Percentiles rank a stretch among this genome's conserved stretches.
Evolutionary conservation across 2,888 invertebrate genomes (phyloP).

Genomic region (Eudemis profundana): DNA sequence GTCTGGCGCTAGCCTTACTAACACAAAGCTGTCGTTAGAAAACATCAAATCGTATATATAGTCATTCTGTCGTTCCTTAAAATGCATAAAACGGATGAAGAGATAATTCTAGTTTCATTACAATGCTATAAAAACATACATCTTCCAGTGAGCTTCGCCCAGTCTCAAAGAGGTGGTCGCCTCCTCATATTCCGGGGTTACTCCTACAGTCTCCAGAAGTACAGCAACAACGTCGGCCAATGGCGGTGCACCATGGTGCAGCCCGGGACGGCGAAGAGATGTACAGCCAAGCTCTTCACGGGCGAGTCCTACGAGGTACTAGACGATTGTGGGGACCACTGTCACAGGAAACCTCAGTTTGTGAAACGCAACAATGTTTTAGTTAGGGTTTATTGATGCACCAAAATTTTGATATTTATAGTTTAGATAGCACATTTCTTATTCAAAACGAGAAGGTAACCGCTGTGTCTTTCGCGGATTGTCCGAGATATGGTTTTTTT

Average conservation of each 20-base stretch:
- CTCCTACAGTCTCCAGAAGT: constrained; percentile 59
- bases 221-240: constrained; percentile 53
- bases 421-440: not conserved
- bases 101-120: not conserved
- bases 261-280: constrained; percentile 60
- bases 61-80: not conserved
- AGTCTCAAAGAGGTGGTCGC: constrained; percentile 66
- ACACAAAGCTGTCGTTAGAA: too few relatives aligned
- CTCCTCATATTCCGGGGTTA: constrained; percentile 65
- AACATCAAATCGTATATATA: too few relatives aligned
- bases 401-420: not conserved
- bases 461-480: too few relatives aligned
- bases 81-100: not conserved
- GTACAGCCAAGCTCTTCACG: constrained; percentile 64
- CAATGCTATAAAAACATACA: not conserved
- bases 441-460: too few relatives aligned
- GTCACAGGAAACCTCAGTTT: constrained; percentile 62
- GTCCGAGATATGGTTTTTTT: too few relatives aligned
- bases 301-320: constrained; percentile 54
- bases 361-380: constrained; percentile 55
- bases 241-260: constrained; percentile 71
- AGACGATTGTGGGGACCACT: constrained; percentile 54
- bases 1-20: too few relatives aligned
- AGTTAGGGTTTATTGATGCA: constrained; percentile 53
- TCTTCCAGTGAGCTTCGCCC: constrained; percentile 65